Conservation (phyloP, 2,113 vertebrate genomes). For the Pterocles burchelli region DNA sequence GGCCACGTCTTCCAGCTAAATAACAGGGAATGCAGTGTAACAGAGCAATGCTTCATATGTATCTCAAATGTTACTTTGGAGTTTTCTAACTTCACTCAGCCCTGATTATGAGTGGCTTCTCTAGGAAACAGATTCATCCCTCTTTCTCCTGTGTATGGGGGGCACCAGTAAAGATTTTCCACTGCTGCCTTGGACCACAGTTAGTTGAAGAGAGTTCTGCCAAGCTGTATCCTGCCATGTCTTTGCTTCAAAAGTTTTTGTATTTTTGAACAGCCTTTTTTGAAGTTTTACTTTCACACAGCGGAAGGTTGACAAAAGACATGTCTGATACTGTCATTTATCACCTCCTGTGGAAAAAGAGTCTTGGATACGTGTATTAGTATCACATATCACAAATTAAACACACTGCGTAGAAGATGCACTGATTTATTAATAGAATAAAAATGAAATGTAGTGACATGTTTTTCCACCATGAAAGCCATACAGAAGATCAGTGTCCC, state of each 20-base stretch:
- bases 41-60: fast-evolving
- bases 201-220: background rate
- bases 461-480: constrained; percentile 45
- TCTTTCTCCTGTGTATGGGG: background rate
- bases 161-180: background rate
- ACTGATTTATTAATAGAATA: constrained; percentile 60
- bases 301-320: background rate
- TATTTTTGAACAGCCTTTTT: background rate
- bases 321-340: constrained; percentile 16
- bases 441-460: constrained; percentile 52
- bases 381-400: constrained; percentile 29
- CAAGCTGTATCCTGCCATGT: background rate
- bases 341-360: constrained; percentile 33
- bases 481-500: background rate
- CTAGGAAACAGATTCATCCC: background rate
- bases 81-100: background rate
- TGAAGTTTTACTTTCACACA: background rate
- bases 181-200: background rate
- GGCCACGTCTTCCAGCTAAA: background rate
- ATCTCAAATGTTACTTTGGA: background rate
- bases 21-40: background rate
- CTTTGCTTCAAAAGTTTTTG: background rate
- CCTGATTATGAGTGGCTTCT: background rate
- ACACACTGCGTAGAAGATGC: constrained; percentile 2
- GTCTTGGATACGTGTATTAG: background rate